Base-by-base conservation (phyloP, 2,113 vertebrate genomes). In the Ceuthmochares aereus region DNA sequence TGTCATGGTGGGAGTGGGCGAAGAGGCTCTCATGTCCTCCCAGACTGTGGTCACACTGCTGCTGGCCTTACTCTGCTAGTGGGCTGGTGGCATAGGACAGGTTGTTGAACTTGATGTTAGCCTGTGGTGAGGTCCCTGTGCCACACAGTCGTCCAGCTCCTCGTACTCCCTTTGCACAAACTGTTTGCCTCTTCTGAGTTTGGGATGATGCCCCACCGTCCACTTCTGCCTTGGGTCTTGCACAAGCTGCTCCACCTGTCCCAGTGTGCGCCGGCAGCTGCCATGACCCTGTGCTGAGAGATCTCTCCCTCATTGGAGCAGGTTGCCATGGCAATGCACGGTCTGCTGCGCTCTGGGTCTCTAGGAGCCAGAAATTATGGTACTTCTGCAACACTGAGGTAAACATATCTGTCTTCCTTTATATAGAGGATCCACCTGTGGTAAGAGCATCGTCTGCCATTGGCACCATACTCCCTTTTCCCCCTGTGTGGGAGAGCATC, bases 301-400 rank as follows among this genome's bases (percentile, higher is more conserved):
- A 90, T 30, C 76, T 67, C 62, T 45, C 56, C 37, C 79, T 86
- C 87, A 49, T 27, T 4, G 6, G 88, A 96, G 49, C 27, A 45
- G 3, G 97, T 97, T 97, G 90, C 95, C 89, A 97, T 97, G 90
- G 96, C 83, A 83, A 97, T 93, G 52, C 85, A 43, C 70, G 89
- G 84, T 96, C 95, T 97, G 95, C 94, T 91, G 45, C 8, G 60
- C 92, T 95, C 85, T 94, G 94, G 74, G 91, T 95, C 87, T 97
- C 78, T 88, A 40, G 85, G 80, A 97, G 90, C 93, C 94, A 95
- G 94, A 93, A 97, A 95, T 81, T 77, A 95, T 73, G 81, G 69
- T 87, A 87, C 77, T 94, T 94, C 90, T 90, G 91, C 95, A 95
- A 72, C 95, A 29, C 4, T 77, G 82, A 95, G 91, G 93, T 97